These are phyloP conservation scores for Microtus agrestis DNA, from an alignment of 2,797 vertebrate species.

Conservation along the genomic window DNA sequence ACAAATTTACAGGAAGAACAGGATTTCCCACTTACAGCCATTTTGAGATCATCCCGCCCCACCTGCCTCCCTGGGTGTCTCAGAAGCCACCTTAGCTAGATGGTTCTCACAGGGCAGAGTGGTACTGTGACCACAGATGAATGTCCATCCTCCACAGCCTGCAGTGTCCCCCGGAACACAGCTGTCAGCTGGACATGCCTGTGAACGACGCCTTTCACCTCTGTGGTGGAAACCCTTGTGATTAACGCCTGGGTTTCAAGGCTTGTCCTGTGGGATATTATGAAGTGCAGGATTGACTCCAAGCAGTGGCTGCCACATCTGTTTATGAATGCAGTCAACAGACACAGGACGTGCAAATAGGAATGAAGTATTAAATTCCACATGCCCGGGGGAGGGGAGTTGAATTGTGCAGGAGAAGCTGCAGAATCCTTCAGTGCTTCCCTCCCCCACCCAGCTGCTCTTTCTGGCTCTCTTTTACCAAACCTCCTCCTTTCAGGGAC, in stretches of 20 bases:
- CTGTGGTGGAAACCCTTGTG: no score
- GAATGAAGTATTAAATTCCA: not conserved
- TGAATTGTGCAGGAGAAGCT: not conserved
- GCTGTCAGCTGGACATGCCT: not conserved
- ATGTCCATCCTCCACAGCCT: not conserved
- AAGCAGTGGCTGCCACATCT: not conserved
- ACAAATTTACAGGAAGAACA: fast-evolving
- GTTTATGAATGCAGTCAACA: not conserved
- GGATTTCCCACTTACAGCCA: fast-evolving
- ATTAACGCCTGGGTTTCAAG: not conserved
- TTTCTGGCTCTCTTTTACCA: not conserved
- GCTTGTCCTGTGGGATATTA: not conserved
- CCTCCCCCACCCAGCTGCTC: not conserved
- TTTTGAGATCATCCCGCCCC: not conserved
- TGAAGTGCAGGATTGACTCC: not conserved
- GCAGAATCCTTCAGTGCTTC: not conserved
- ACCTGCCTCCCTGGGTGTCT: no score
- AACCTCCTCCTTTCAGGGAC: not conserved
- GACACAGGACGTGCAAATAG: not conserved
- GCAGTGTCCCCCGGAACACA: not conserved
- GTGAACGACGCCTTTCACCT: no score
- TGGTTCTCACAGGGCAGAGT: fast-evolving
- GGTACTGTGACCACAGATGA: not conserved
- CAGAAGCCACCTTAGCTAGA: not conserved
- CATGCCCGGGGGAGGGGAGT: no score